Evolutionary conservation across 2,888 invertebrate genomes (phyloP).

Genomic region (Leptopilina drosophilae): DNA sequence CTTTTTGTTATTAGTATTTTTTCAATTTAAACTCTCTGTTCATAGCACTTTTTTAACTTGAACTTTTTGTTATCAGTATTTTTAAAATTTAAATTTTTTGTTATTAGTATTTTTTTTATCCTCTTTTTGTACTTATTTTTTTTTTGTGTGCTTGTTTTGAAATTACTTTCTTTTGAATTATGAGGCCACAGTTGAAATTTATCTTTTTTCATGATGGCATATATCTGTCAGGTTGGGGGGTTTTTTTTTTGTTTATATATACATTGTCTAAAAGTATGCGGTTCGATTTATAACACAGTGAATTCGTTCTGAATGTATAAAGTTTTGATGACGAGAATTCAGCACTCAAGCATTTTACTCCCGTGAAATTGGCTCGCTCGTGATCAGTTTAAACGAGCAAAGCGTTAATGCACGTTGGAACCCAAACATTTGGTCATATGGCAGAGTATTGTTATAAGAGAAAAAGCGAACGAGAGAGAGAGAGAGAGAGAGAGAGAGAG

Average conservation of each 20-base stretch:
- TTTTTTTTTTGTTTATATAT: not conserved
- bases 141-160: no score
- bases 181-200: not conserved
- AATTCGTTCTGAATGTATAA: slow-evolving; percentile 19
- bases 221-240: slow-evolving; percentile 11
- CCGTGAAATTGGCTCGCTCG: slow-evolving; percentile 53
- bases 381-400: slow-evolving; percentile 56
- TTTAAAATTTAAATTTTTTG: no score
- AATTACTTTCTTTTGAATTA: no score
- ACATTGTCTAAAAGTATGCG: slow-evolving; percentile 32
- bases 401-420: slow-evolving; percentile 56
- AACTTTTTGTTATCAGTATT: no score
- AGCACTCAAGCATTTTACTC: slow-evolving; percentile 39
- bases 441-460: slow-evolving; percentile 46
- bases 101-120: no score
- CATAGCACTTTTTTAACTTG: no score
- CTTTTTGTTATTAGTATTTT: no score
- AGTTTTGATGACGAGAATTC: slow-evolving; percentile 23
- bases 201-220: slow-evolving; percentile 11
- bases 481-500: no score
- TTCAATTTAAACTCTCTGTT: no score
- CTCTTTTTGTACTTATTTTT: no score
- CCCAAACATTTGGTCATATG: slow-evolving; percentile 49
- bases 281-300: slow-evolving; percentile 36
- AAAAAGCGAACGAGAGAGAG: no score